These are phyloP conservation scores for Rotaria sp. DNA, from an alignment of 2,888 invertebrate species.

Conservation along the genomic window DNA sequence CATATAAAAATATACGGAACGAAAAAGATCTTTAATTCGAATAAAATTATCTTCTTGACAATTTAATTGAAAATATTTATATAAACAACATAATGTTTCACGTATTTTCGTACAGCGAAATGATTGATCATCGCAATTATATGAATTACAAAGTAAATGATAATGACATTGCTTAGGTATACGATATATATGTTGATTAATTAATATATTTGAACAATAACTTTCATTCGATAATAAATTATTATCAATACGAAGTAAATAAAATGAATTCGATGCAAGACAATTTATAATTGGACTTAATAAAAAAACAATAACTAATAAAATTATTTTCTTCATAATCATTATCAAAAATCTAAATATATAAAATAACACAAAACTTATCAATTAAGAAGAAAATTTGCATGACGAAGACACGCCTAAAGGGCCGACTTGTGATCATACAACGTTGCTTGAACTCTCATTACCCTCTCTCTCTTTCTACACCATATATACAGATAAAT, in stretches of 20 bases:
- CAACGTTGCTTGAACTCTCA: neutral
- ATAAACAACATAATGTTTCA: conserved; percentile 12
- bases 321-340: neutral
- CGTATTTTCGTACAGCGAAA: conserved; percentile 17
- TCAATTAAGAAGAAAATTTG: neutral
- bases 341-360: neutral
- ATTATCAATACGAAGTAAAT: neutral
- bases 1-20: neutral
- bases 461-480: neutral
- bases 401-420: neutral
- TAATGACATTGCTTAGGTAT: neutral
- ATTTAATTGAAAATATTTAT: neutral
- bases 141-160: neutral
- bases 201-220: neutral
- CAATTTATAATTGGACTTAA: neutral
- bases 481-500: neutral
- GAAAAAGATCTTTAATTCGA: neutral
- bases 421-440: neutral
- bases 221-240: neutral
- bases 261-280: neutral
- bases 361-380: neutral
- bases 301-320: neutral
- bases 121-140: neutral
- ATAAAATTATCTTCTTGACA: neutral
- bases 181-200: neutral